A percentile compares a stretch with the other conserved stretches of the same genome.
Evolutionary conservation across 2,888 invertebrate species (phyloP).

Genomic region (Scaptomyza polygonia): DNA sequence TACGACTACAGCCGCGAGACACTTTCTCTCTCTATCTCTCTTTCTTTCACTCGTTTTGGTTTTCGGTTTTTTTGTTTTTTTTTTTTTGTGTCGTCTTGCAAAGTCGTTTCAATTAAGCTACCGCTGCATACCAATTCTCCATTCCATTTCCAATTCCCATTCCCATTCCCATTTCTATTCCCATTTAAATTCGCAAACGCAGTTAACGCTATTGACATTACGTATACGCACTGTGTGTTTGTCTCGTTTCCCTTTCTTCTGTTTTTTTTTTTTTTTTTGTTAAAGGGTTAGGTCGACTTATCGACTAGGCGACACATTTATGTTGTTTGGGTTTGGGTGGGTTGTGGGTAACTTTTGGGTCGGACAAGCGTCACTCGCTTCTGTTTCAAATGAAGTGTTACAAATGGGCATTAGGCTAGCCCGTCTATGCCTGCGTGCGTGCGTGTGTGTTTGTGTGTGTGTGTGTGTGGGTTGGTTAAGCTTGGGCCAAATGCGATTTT

Average conservation of each 20-base stretch:
- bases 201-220: constrained; percentile 39
- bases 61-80: constrained; percentile 17
- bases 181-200: constrained; percentile 28
- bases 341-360: constrained; percentile 42
- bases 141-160: neutral
- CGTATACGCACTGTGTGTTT: constrained; percentile 51
- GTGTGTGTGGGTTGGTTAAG: constrained; percentile 22
- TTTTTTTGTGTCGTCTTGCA: constrained; percentile 2
- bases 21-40: neutral
- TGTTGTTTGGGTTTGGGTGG: constrained; percentile 3
- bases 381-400: constrained; percentile 76
- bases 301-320: constrained; percentile 44
- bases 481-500: constrained; percentile 71
- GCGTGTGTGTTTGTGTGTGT: constrained; percentile 8
- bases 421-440: neutral
- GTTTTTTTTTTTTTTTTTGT: no score
- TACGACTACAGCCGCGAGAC: constrained; percentile 36
- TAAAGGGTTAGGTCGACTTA: constrained; percentile 37
- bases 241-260: neutral
- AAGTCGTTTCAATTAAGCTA: constrained; percentile 54
- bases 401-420: constrained; percentile 70
- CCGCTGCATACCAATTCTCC: constrained; percentile 12
- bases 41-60: neutral
- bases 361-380: constrained; percentile 40
- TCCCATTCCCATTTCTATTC: neutral